A percentile compares a stretch with the other conserved stretches of the same genome.
These are phyloP conservation scores for Megastigmus dorsalis DNA, from an alignment of 2,888 invertebrate genomes.

Conservation along the genomic window DNA sequence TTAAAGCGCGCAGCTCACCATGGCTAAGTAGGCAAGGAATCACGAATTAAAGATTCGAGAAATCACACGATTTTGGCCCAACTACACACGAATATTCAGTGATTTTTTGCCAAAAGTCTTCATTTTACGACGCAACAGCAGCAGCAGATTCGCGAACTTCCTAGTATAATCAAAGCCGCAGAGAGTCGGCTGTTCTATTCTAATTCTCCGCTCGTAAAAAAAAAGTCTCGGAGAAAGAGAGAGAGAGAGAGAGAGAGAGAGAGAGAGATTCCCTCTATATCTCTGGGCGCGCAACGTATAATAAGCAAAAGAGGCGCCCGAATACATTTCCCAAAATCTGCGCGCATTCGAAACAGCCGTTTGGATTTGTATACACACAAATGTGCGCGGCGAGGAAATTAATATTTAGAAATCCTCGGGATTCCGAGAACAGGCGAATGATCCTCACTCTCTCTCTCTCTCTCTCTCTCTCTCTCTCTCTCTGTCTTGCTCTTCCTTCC, in stretches of 20 bases:
- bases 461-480: conserved; percentile 22
- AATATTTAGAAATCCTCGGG: conserved; percentile 33
- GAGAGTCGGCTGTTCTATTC: not conserved
- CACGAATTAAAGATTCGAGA: too few relatives aligned
- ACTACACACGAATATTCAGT: not conserved
- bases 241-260: too few relatives aligned
- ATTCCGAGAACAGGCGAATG: not conserved
- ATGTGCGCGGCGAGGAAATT: conserved; percentile 17
- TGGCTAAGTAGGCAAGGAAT: too few relatives aligned
- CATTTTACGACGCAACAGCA: too few relatives aligned
- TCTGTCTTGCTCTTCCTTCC: conserved; percentile 2
- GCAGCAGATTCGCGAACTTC: conserved; percentile 19
- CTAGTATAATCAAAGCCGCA: conserved; percentile 40
- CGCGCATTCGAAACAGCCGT: not conserved
- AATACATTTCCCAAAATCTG: too few relatives aligned
- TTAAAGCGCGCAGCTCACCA: too few relatives aligned
- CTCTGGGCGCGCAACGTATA: conserved; percentile 22
- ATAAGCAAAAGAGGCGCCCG: conserved; percentile 10
- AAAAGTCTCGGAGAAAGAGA: too few relatives aligned
- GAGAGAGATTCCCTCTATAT: too few relatives aligned
- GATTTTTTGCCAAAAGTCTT: too few relatives aligned
- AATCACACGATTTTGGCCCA: not conserved
- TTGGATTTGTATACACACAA: conserved; percentile 20
- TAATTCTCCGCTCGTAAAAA: conserved; percentile 34
- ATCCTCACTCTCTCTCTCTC: not conserved